These are phyloP conservation scores for Carassius auratus DNA, from an alignment of 2,113 vertebrate genomes.

Conservation along the genomic window DNA sequence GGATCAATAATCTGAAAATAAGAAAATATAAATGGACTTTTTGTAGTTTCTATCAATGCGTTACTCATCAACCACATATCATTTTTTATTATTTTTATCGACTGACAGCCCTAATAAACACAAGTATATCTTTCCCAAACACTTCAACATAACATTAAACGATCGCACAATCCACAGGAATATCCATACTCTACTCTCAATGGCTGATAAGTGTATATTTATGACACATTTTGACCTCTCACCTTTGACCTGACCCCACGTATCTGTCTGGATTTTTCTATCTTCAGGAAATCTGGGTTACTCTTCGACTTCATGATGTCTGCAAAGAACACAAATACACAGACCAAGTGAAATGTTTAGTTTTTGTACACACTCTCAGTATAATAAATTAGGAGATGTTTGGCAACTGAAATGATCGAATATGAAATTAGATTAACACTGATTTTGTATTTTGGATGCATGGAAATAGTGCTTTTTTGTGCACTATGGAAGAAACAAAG, in stretches of 20 bases:
- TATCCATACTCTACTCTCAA: not conserved
- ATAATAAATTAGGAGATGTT: not conserved
- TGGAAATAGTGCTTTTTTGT: too few relatives aligned
- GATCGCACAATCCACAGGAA: not conserved
- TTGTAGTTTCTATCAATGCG: not conserved
- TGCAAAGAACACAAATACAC: conserved; percentile 51
- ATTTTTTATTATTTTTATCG: not conserved
- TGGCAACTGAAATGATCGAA: not conserved
- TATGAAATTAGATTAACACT: not conserved
- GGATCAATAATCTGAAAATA: not conserved
- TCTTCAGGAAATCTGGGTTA: too few relatives aligned
- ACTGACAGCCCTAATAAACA: not conserved
- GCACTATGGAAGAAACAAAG: too few relatives aligned
- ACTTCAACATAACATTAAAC: not conserved
- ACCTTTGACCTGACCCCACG: too few relatives aligned
- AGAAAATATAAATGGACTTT: not conserved
- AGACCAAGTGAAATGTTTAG: not conserved
- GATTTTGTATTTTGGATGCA: too few relatives aligned
- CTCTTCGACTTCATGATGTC: too few relatives aligned
- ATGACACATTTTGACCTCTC: not conserved
- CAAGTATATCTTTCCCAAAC: not conserved
- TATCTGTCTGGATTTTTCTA: too few relatives aligned
- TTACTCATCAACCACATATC: too few relatives aligned
- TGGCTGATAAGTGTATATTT: not conserved
- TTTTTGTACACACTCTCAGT: not conserved